phyloP scores from a whole-genome alignment of 2,113 vertebrate species.

The Pelecanoides urinatrix region DNA sequence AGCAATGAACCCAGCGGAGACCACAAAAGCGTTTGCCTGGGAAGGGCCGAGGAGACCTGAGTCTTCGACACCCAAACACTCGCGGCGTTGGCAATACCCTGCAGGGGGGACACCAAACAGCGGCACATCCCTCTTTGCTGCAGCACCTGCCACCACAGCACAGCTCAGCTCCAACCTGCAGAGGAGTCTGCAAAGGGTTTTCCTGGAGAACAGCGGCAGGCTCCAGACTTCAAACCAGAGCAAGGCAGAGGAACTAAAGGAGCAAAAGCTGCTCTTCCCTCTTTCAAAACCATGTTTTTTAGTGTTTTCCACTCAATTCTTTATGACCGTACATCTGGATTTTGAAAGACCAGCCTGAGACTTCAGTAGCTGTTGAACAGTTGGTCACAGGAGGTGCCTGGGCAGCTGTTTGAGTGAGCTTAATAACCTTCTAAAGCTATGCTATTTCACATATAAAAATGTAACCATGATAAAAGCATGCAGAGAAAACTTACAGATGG shows the following conservation, averaged over 20 bases:
- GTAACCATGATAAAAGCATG: not conserved
- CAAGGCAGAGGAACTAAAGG: not conserved
- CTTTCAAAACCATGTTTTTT: not conserved
- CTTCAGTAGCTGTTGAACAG: accelerated
- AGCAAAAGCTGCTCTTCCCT: not conserved
- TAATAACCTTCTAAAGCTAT: not conserved
- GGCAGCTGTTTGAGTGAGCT: not conserved
- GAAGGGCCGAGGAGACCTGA: accelerated
- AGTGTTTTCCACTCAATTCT: not conserved
- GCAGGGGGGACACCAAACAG: accelerated
- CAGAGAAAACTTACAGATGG: not conserved
- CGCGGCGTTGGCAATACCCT: accelerated
- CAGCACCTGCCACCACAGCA: not conserved
- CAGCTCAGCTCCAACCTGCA: not conserved
- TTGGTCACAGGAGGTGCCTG: not conserved
- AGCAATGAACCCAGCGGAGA: not conserved
- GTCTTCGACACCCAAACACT: accelerated
- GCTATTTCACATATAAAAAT: not conserved
- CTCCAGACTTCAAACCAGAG: not conserved
- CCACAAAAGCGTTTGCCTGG: accelerated
- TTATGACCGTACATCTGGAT: not conserved
- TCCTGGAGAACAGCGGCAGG: accelerated
- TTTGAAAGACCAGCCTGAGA: not conserved
- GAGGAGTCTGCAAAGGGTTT: not conserved
- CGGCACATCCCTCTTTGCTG: accelerated